Base-by-base conservation (phyloP, 2,797 vertebrate genomes). In the Falco rusticolus region DNA sequence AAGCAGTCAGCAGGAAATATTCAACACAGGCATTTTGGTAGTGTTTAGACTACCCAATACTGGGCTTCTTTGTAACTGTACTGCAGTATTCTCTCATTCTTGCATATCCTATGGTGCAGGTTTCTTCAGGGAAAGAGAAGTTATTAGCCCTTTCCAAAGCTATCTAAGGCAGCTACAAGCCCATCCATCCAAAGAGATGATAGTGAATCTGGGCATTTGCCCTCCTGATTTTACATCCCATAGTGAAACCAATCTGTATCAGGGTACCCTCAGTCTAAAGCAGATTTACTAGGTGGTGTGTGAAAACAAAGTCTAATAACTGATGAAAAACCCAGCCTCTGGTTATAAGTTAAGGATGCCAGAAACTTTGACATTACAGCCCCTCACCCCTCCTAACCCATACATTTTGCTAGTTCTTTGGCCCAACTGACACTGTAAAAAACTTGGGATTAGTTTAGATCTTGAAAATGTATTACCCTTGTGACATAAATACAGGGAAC, bases 321-420 rank as follows among this genome's bases (percentile, higher is more conserved):
- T 29, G 8, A 7, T 6, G 83, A 39, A 82, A 68, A 84, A 13
- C 5, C 3, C 41, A 59, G 34, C 10, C 22, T 57, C 43, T 79
- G 24, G 3, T 79, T 56, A 25, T 16, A 74, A 75, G 18, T 24
- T 82, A 53, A 66, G 48, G 37, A 56, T 71, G 21, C 34, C 47
- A 69, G 25, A 84, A 95, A 65, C 25, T 7, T 22, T 59, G 39
- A 47, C 5, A 16, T 50, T 70, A 25, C 8, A 39, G 18, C 31
- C 28, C 37, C 25, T 83, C 2, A 0, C 0, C 9, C 7, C 9
- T 54, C 25, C 31, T 66, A 82, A 75, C 5, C 7, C 8, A 11
- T 14, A 22, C 0, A 1, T 88, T 78, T 88, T 72, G 4, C 54
- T 76, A 8, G 28, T 43, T 47, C 26, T 70, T 83, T 72, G 47